These are phyloP conservation scores for Manduca sexta DNA, from an alignment of 1,140 invertebrate species.

Conservation along the genomic window DNA sequence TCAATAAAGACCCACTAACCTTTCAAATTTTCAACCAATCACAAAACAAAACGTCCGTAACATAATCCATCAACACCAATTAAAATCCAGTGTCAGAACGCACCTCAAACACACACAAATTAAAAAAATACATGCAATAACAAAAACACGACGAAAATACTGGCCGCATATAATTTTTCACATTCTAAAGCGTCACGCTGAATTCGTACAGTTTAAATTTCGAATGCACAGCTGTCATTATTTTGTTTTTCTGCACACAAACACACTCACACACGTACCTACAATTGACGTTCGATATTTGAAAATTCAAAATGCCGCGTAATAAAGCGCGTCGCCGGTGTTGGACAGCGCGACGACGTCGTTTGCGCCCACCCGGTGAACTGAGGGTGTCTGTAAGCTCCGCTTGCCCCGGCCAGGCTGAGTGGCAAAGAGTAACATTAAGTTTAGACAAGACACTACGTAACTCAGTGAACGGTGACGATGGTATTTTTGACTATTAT, in stretches of 20 bases:
- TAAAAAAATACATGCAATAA: constrained; percentile 16
- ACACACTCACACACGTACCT: constrained; percentile 7
- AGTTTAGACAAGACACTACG: too few relatives aligned
- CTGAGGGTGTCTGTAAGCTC: constrained; percentile 58
- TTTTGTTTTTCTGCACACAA: constrained; percentile 6
- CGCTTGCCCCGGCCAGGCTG: constrained; percentile 55
- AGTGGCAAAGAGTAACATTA: constrained; percentile 33
- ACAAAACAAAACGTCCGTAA: background rate
- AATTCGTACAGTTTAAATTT: constrained; percentile 3
- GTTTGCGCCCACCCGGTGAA: constrained; percentile 36
- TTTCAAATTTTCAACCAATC: background rate
- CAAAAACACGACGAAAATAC: too few relatives aligned
- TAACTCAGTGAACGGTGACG: too few relatives aligned
- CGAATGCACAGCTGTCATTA: background rate
- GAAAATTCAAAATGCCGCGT: constrained; percentile 42
- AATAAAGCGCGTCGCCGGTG: constrained; percentile 7
- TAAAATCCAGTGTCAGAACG: background rate
- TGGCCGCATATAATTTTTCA: constrained; percentile 6
- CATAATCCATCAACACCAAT: background rate
- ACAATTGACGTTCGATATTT: constrained; percentile 13
- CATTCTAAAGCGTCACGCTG: constrained; percentile 10
- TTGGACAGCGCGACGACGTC: background rate
- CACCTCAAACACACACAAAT: constrained; percentile 6
- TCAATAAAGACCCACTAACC: too few relatives aligned
- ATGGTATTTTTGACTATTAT: too few relatives aligned